A percentile compares a stretch with the other conserved stretches of the same genome.
These are phyloP conservation scores for Chlorodrepanis virens DNA, from an alignment of 2,113 vertebrate species.

Conservation along the genomic window DNA sequence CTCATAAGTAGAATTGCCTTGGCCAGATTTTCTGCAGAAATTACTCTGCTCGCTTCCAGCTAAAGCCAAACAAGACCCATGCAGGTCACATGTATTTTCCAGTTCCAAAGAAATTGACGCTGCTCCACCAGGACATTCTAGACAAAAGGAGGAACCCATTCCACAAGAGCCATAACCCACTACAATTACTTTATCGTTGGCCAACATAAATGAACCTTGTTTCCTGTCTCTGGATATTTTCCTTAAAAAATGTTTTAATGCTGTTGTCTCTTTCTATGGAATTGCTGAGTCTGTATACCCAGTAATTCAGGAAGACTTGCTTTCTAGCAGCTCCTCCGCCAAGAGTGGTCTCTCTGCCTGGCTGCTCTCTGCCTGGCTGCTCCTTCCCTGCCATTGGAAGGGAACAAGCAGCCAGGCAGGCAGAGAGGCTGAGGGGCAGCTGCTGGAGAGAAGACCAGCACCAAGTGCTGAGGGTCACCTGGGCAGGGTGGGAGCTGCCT, in stretches of 20 bases:
- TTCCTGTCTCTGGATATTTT: background rate
- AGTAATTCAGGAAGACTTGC: background rate
- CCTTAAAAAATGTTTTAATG: background rate
- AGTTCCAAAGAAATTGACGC: background rate
- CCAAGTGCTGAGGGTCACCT: background rate
- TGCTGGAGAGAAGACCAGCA: background rate
- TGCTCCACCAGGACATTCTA: background rate
- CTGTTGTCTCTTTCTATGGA: background rate
- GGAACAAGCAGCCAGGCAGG: background rate
- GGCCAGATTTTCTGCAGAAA: background rate
- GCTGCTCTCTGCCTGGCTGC: no score
- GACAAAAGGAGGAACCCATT: constrained; percentile 56
- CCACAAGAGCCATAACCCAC: background rate
- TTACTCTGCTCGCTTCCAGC: constrained; percentile 10
- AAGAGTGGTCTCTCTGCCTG: no score
- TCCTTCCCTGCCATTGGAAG: background rate
- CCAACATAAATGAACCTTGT: background rate
- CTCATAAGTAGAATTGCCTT: background rate
- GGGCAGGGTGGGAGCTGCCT: background rate
- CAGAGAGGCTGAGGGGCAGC: background rate
- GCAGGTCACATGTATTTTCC: background rate
- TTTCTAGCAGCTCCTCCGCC: background rate
- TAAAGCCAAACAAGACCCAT: background rate
- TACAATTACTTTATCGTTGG: background rate
- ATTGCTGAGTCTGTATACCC: background rate